Evolutionary conservation across 2,888 invertebrate species (phyloP).

Genomic region (Sthenelais limicola): DNA sequence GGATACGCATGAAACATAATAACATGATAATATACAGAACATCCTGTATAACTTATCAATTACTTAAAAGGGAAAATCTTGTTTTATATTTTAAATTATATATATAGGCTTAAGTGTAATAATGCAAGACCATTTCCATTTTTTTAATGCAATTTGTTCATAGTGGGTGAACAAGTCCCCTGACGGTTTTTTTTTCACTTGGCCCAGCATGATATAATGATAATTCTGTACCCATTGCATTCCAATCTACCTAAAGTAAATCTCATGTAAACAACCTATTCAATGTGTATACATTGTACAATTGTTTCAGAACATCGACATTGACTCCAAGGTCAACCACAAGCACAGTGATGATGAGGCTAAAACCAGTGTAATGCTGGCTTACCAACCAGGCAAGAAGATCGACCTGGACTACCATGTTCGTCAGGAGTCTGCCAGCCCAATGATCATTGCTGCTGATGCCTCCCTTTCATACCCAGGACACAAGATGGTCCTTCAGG

Average conservation of each 20-base stretch:
- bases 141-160: no score
- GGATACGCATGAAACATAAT: no score
- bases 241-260: not conserved
- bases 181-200: no score
- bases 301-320: slow-evolving; percentile 31
- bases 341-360: slow-evolving; percentile 24
- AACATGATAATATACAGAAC: no score
- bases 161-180: no score
- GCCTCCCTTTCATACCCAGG: slow-evolving; percentile 12
- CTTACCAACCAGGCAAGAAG: slow-evolving; percentile 3
- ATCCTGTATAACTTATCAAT: no score
- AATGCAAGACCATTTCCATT: no score
- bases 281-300: not conserved
- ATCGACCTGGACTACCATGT: slow-evolving; percentile 3
- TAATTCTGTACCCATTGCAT: no score
- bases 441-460: slow-evolving; percentile 5
- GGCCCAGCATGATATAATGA: no score
- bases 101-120: no score
- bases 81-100: no score
- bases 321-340: slow-evolving; percentile 27
- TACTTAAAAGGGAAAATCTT: no score
- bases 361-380: slow-evolving; percentile 12
- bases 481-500: slow-evolving; percentile 15
- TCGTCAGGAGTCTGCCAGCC: not conserved
- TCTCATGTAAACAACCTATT: not conserved